phyloP scores from a whole-genome alignment of 64 coral and sea anemone species.

The Montipora efflorescens region DNA sequence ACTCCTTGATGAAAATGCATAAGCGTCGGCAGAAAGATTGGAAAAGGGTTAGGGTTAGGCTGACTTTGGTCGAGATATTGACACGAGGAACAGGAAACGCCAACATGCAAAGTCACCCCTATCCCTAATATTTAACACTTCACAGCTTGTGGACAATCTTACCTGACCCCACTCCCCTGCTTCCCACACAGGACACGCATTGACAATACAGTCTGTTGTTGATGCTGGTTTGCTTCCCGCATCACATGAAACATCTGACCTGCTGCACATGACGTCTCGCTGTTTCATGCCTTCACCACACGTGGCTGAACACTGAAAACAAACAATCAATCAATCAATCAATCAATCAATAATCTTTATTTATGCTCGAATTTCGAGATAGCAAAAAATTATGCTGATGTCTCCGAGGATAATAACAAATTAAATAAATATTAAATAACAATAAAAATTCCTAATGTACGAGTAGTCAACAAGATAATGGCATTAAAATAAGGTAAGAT shows the following conservation, averaged over 20 bases:
- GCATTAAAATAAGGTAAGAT: too few relatives aligned
- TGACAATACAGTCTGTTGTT: not conserved
- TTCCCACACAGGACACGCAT: slow-evolving; percentile 46
- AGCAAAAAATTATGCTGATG: too few relatives aligned
- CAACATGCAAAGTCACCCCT: too few relatives aligned
- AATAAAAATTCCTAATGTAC: too few relatives aligned
- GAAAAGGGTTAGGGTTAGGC: too few relatives aligned
- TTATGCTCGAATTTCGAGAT: too few relatives aligned
- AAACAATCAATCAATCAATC: not conserved
- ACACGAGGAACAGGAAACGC: not conserved
- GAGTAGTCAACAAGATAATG: too few relatives aligned
- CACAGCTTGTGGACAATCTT: not conserved
- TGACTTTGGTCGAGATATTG: not conserved
- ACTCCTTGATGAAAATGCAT: not conserved
- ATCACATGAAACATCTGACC: slow-evolving; percentile 45
- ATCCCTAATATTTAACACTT: not conserved
- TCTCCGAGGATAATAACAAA: too few relatives aligned
- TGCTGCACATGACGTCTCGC: slow-evolving; percentile 53
- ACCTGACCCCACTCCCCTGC: slow-evolving; percentile 55
- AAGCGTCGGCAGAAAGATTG: too few relatives aligned
- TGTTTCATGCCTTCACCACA: slow-evolving; percentile 60
- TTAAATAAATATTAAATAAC: too few relatives aligned
- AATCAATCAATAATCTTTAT: too few relatives aligned
- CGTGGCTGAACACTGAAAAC: slow-evolving; percentile 68
- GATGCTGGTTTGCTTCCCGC: slow-evolving; percentile 44